Evolutionary conservation across 2,888 invertebrate genomes (phyloP).

Genomic region (Aphelenchoides bicaudatus): DNA sequence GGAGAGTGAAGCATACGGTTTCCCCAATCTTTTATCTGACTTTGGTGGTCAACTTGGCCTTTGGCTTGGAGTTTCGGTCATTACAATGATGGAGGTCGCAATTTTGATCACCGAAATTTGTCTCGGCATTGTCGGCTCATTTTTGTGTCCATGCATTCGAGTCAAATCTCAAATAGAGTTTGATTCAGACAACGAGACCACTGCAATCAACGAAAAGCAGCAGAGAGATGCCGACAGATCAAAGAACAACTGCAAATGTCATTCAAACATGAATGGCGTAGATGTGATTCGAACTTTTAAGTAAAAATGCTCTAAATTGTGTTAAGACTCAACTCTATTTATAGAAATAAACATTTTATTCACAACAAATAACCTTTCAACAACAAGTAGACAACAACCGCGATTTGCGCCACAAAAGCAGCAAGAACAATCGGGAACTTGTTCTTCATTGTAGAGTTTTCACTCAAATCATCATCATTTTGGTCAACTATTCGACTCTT

Average conservation of each 20-base stretch:
- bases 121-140: slow-evolving; percentile 24
- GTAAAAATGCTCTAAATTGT: no score
- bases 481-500: slow-evolving; percentile 23
- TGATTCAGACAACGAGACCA: not conserved
- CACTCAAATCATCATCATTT: no score
- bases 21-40: slow-evolving; percentile 53
- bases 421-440: slow-evolving; percentile 1
- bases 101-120: slow-evolving; percentile 27
- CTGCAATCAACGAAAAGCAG: not conserved
- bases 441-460: no score
- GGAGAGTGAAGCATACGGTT: slow-evolving; percentile 55
- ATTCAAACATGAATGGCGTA: slow-evolving; percentile 1
- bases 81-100: slow-evolving; percentile 46
- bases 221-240: not conserved
- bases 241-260: not conserved
- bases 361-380: not conserved
- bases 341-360: slow-evolving; percentile 1
- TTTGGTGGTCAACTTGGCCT: slow-evolving; percentile 55
- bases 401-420: slow-evolving; percentile 8
- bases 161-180: slow-evolving; percentile 12
- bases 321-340: no score
- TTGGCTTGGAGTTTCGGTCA: slow-evolving; percentile 54
- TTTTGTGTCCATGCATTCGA: slow-evolving; percentile 20
- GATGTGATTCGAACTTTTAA: slow-evolving; percentile 3
- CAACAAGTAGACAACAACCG: slow-evolving; percentile 1